Conservation (phyloP, 1,140 invertebrate species). For the Onthophagus taurus region DNA sequence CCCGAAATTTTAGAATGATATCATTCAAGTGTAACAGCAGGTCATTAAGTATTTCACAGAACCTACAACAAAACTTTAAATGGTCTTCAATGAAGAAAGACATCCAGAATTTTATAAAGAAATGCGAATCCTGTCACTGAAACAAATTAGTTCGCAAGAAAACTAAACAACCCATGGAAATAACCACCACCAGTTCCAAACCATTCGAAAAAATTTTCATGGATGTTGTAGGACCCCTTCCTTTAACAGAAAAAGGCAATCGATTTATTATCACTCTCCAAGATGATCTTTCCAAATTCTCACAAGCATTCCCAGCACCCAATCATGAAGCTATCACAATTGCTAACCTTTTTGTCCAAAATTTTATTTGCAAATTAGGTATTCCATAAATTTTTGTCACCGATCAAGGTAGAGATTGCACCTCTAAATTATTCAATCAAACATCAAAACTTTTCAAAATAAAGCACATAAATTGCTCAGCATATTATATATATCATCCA, state of each 20-base stretch:
- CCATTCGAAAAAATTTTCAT: too few relatives aligned
- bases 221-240: conserved; percentile 31
- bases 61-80: too few relatives aligned
- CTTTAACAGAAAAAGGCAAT: conserved; percentile 20
- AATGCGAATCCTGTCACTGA: too few relatives aligned
- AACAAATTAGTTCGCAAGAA: too few relatives aligned
- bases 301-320: conserved; percentile 21
- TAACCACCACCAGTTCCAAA: too few relatives aligned
- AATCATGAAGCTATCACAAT: conserved; percentile 29
- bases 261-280: conserved; percentile 31
- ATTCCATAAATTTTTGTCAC: conserved; percentile 30
- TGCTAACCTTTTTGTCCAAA: conserved; percentile 20
- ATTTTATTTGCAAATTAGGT: conserved; percentile 24
- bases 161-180: too few relatives aligned
- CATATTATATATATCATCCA: conserved; percentile 30
- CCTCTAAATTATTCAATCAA: conserved; percentile 21
- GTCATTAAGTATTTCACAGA: too few relatives aligned
- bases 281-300: conserved; percentile 32
- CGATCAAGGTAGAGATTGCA: conserved; percentile 32
- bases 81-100: too few relatives aligned
- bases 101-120: too few relatives aligned
- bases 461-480: conserved; percentile 20
- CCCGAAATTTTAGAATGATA: too few relatives aligned
- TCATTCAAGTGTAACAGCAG: too few relatives aligned
- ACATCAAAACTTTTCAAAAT: conserved; percentile 26